Evolutionary conservation across 2,888 invertebrate genomes (phyloP).

Genomic region (Chrysolina haemoptera): DNA sequence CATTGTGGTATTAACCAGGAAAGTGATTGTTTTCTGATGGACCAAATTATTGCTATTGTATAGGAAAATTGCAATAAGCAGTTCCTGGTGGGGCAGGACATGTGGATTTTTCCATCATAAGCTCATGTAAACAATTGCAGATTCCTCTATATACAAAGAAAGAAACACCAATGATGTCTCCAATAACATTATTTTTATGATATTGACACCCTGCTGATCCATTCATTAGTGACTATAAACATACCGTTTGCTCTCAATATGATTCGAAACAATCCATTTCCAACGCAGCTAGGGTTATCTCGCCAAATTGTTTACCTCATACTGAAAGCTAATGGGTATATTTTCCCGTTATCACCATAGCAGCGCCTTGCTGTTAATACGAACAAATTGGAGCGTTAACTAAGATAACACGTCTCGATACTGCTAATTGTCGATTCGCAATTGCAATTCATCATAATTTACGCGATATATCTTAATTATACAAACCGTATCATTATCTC

Average conservation of each 20-base stretch:
- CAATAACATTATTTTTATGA: no score
- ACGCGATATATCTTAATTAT: background rate
- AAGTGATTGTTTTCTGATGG: no score
- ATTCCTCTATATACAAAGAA: no score
- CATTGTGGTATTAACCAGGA: no score
- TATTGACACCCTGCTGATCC: background rate
- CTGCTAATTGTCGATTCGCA: constrained; percentile 5
- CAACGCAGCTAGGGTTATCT: background rate
- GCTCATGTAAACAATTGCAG: no score
- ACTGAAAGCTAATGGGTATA: constrained; percentile 1
- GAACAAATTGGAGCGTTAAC: constrained; percentile 16
- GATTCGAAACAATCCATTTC: background rate
- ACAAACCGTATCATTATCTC: background rate
- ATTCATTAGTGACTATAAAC: background rate
- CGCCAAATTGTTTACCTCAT: background rate
- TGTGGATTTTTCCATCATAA: no score
- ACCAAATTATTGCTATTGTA: no score
- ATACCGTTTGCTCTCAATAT: background rate
- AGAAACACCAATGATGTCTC: no score
- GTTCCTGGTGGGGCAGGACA: no score
- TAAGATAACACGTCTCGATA: background rate
- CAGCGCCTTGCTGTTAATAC: background rate
- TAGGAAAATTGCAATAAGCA: no score
- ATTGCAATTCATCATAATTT: background rate
- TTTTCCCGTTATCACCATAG: constrained; percentile 2